phyloP scores from a whole-genome alignment of 2,888 invertebrate genomes.

The Trichogramma dendrolimi region DNA sequence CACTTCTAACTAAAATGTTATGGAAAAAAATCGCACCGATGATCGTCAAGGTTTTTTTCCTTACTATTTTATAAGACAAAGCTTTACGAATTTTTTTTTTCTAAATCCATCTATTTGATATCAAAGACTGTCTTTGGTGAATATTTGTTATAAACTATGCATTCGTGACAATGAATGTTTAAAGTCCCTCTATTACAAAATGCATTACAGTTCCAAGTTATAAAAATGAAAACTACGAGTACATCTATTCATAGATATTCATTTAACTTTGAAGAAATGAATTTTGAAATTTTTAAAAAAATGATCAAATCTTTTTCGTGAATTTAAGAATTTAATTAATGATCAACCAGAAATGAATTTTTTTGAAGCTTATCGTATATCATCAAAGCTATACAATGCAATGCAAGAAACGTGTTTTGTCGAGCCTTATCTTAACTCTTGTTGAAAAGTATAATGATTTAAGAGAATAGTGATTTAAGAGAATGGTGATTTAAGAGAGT shows the following conservation, averaged over 20 bases:
- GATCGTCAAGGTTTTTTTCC: background rate
- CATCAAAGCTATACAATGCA: background rate
- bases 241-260: background rate
- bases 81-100: too few relatives aligned
- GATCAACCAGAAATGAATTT: too few relatives aligned
- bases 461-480: slow-evolving; percentile 22
- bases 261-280: background rate
- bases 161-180: too few relatives aligned
- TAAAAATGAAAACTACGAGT: too few relatives aligned
- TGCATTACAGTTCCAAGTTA: too few relatives aligned
- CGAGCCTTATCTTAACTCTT: slow-evolving; percentile 20
- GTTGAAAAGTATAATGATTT: slow-evolving; percentile 21
- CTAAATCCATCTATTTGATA: too few relatives aligned
- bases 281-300: background rate
- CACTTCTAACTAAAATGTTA: slow-evolving; percentile 17
- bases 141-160: too few relatives aligned
- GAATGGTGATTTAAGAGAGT: background rate
- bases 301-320: too few relatives aligned
- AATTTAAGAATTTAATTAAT: too few relatives aligned
- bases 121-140: too few relatives aligned
- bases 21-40: slow-evolving; percentile 8
- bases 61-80: background rate
- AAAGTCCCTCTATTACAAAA: too few relatives aligned
- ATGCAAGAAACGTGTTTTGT: slow-evolving; percentile 4
- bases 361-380: background rate